These are phyloP conservation scores for Anastatus disparis DNA, from an alignment of 1,140 invertebrate species.

Conservation along the genomic window DNA sequence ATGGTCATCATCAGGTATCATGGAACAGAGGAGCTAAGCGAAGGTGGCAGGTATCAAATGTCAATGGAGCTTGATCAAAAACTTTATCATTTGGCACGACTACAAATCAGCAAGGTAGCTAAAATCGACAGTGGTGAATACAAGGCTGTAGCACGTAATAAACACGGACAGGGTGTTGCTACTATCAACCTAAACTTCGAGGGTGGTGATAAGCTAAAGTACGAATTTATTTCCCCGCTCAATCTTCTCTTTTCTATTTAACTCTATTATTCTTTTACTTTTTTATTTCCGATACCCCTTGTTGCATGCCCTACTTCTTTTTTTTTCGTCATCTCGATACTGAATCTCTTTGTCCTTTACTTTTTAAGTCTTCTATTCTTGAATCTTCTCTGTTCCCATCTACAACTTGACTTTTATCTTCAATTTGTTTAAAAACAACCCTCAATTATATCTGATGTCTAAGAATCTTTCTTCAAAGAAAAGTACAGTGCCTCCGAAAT, in stretches of 20 bases:
- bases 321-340: slow-evolving; percentile 40
- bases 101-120: slow-evolving; percentile 86
- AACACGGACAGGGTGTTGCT: slow-evolving; percentile 89
- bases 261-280: slow-evolving; percentile 18
- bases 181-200: slow-evolving; percentile 97
- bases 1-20: slow-evolving; percentile 82
- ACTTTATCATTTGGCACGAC: slow-evolving; percentile 86
- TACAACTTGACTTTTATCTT: neutral
- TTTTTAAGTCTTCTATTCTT: slow-evolving; percentile 24
- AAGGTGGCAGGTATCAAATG: slow-evolving; percentile 81
- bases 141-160: slow-evolving; percentile 91
- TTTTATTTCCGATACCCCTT: neutral
- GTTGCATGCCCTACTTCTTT: neutral
- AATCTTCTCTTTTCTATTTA: neutral
- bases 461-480: neutral
- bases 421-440: too few relatives aligned
- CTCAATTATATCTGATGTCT: too few relatives aligned
- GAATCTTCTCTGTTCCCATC: slow-evolving; percentile 13
- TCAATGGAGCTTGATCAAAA: slow-evolving; percentile 86
- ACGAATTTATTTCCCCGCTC: slow-evolving; percentile 61
- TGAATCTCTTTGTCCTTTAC: slow-evolving; percentile 5
- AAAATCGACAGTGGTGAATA: slow-evolving; percentile 92
- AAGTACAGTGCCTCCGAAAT: neutral
- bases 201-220: slow-evolving; percentile 88
- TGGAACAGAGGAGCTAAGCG: slow-evolving; percentile 80